A percentile compares a stretch with the other conserved stretches of the same genome.
Evolutionary conservation across 2,113 vertebrate species (phyloP).

Genomic region (Percopsis transmontana): DNA sequence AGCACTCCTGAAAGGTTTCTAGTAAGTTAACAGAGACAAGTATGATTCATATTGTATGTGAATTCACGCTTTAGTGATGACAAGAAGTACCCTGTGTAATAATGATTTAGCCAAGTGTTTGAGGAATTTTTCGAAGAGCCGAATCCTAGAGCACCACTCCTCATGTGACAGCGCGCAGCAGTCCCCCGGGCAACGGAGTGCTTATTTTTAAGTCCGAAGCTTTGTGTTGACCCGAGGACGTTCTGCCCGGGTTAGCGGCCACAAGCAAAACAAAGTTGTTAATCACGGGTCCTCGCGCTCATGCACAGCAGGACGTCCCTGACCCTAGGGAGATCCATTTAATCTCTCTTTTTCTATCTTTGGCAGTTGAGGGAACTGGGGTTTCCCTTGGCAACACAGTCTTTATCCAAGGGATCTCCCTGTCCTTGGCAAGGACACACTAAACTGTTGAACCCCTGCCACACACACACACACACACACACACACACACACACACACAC

Average conservation of each 20-base stretch:
- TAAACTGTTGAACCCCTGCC: constrained; percentile 50
- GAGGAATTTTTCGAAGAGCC: neutral
- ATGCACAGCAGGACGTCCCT: constrained; percentile 29
- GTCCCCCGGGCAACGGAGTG: constrained; percentile 9
- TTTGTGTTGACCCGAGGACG: neutral
- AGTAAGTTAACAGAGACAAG: no score
- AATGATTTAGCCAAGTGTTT: no score
- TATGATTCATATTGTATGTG: no score
- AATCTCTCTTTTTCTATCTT: constrained; percentile 1
- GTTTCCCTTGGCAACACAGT: constrained; percentile 73
- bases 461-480: constrained; percentile 33
- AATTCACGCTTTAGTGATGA: no score
- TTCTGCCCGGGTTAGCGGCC: constrained; percentile 14
- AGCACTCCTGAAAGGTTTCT: no score
- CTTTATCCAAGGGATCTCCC: constrained; percentile 50
- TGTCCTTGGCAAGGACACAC: constrained; percentile 50
- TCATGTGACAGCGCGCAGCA: neutral
- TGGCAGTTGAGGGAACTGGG: constrained; percentile 41
- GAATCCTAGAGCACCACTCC: neutral
- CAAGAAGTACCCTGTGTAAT: no score
- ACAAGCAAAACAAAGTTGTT: constrained; percentile 33
- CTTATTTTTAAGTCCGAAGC: constrained; percentile 12
- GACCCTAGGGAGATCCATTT: constrained; percentile 25
- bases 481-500: constrained; percentile 14
- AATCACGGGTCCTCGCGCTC: neutral